Evolutionary conservation across 2,113 vertebrate genomes (phyloP).

Genomic region (Melanerpes formicivorus): DNA sequence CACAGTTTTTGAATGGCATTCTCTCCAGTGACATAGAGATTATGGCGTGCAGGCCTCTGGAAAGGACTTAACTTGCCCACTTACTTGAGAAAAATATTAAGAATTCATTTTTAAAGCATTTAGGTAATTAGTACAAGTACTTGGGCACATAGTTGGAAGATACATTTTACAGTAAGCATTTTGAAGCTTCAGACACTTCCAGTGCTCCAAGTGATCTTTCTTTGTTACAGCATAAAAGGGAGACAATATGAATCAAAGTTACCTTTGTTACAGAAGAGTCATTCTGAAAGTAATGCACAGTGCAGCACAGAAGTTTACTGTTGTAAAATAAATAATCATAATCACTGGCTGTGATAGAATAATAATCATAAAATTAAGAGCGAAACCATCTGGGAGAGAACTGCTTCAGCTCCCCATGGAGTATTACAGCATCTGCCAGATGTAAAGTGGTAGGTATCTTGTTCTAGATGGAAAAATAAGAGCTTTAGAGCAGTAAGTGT

Average conservation of each 20-base stretch:
- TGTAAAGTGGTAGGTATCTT: slow-evolving; percentile 2
- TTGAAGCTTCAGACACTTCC: background rate
- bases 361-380: slow-evolving; percentile 38
- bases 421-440: background rate
- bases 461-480: slow-evolving; percentile 54
- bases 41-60: background rate
- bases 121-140: background rate
- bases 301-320: background rate
- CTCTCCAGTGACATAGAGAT: background rate
- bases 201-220: background rate
- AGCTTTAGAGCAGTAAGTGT: slow-evolving; percentile 15
- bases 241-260: background rate
- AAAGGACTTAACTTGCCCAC: background rate
- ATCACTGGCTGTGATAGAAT: background rate
- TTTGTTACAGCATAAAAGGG: background rate
- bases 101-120: background rate
- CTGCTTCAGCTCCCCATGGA: background rate
- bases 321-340: slow-evolving; percentile 23
- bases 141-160: background rate
- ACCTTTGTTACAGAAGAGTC: background rate
- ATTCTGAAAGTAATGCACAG: background rate
- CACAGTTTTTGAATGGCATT: background rate
- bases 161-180: background rate
- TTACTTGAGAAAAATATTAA: background rate
- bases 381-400: slow-evolving; percentile 16